Evolutionary conservation across 1,140 invertebrate species (phyloP).

Genomic region (Cyclargus thomasi): DNA sequence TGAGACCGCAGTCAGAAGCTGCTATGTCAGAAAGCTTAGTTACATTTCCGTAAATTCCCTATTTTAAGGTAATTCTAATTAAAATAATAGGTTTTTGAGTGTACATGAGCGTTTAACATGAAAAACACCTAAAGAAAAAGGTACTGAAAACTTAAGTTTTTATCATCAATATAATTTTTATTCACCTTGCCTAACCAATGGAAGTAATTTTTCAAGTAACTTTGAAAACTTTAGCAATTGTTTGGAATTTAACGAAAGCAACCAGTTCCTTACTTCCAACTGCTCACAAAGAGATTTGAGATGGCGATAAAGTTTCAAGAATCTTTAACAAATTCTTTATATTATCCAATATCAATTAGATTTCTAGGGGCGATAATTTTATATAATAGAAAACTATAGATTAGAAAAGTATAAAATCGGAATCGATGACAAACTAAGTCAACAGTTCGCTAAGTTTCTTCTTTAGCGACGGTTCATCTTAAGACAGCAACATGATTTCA

Average conservation of each 20-base stretch:
- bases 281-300: neutral
- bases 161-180: too few relatives aligned
- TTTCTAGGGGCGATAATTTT: slow-evolving; percentile 35
- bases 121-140: too few relatives aligned
- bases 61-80: too few relatives aligned
- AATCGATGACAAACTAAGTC: slow-evolving; percentile 38
- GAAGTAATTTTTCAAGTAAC: neutral
- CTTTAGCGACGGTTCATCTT: slow-evolving; percentile 49
- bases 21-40: too few relatives aligned
- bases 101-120: too few relatives aligned
- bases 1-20: too few relatives aligned
- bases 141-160: too few relatives aligned
- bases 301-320: neutral
- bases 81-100: too few relatives aligned
- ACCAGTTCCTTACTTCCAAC: neutral
- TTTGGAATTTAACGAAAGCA: neutral
- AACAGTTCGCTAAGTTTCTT: slow-evolving; percentile 56
- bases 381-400: slow-evolving; percentile 50
- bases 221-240: neutral
- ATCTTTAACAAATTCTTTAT: neutral
- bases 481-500: slow-evolving; percentile 44
- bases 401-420: slow-evolving; percentile 66
- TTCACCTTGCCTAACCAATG: too few relatives aligned
- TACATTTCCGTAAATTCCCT: too few relatives aligned
- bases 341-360: neutral